Conservation (phyloP, 2,888 invertebrate species). For the Hypomecis punctinalis region DNA sequence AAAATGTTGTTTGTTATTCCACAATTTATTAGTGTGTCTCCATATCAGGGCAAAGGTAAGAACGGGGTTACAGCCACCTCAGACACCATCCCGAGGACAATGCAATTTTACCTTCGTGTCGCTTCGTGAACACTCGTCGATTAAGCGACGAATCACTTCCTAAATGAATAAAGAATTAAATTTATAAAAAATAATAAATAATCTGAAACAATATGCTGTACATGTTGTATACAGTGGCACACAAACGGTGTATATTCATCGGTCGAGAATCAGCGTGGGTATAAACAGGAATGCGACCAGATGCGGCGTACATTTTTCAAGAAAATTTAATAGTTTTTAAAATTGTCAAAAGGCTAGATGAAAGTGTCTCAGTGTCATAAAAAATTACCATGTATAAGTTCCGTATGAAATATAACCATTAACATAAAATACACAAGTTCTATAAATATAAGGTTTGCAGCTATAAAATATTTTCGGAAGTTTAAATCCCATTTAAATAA, state of each 20-base stretch:
- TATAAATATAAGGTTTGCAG: too few species aligned
- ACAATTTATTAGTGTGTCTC: slow-evolving; percentile 31
- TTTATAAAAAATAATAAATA: slow-evolving; percentile 36
- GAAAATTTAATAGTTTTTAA: neutral
- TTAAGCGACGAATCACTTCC: slow-evolving; percentile 62
- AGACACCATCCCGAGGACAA: slow-evolving; percentile 24
- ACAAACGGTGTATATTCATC: slow-evolving; percentile 57
- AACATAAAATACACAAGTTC: too few species aligned
- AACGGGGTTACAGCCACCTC: slow-evolving; percentile 35
- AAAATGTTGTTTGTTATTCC: slow-evolving; percentile 41
- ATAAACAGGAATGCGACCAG: slow-evolving; percentile 15
- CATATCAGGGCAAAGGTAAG: slow-evolving; percentile 26
- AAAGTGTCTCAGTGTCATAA: too few species aligned
- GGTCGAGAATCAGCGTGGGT: slow-evolving; percentile 31
- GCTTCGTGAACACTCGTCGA: slow-evolving; percentile 67
- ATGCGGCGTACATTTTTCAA: slow-evolving; percentile 8
- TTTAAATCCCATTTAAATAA: too few species aligned
- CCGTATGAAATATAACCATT: too few species aligned
- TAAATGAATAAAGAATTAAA: slow-evolving; percentile 62
- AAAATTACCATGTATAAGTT: too few species aligned
- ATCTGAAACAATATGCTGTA: slow-evolving; percentile 65
- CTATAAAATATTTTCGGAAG: too few species aligned
- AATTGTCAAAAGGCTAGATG: too few species aligned
- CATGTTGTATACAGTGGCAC: slow-evolving; percentile 71
- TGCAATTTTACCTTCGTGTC: slow-evolving; percentile 72